Evolutionary conservation across 1,140 invertebrate species (phyloP).

Genomic region (Scaptomyza pallida): DNA sequence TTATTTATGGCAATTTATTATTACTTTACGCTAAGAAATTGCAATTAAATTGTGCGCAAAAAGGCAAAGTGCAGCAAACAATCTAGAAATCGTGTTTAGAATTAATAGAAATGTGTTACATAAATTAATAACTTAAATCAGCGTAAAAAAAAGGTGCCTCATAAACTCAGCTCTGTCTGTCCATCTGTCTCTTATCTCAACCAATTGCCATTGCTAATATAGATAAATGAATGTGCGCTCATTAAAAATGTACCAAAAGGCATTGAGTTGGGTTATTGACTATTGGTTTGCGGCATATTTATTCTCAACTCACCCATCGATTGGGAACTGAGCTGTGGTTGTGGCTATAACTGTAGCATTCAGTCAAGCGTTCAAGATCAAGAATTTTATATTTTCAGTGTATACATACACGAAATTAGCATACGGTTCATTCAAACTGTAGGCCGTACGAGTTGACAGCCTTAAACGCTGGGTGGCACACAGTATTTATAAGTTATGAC

Average conservation of each 20-base stretch:
- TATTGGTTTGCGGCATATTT: conserved; percentile 42
- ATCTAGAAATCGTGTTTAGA: conserved; percentile 54
- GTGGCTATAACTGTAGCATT: conserved; percentile 54
- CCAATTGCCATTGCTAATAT: conserved; percentile 78
- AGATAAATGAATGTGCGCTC: conserved; percentile 72
- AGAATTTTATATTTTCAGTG: conserved; percentile 56
- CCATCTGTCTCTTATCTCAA: conserved; percentile 56
- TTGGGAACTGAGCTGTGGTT: conserved; percentile 23
- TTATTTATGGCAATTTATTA: conserved; percentile 60
- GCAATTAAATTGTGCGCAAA: conserved; percentile 58
- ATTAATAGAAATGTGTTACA: conserved; percentile 49
- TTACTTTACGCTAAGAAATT: conserved; percentile 21
- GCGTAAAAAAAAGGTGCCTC: conserved; percentile 27
- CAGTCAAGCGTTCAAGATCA: conserved; percentile 76
- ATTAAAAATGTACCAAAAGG: conserved; percentile 58
- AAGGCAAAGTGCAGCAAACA: conserved; percentile 40
- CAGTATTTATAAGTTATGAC: conserved; percentile 61
- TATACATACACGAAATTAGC: conserved; percentile 43
- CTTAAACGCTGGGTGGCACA: conserved; percentile 44
- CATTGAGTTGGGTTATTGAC: conserved; percentile 75
- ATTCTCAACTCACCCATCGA: conserved; percentile 18
- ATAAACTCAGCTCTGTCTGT: conserved; percentile 18
- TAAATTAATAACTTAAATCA: conserved; percentile 68
- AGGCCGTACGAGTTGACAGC: conserved; percentile 53
- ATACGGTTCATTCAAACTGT: conserved; percentile 50